Conservation (phyloP, 2,113 vertebrate species). For the Piliocolobus tephrosceles region DNA sequence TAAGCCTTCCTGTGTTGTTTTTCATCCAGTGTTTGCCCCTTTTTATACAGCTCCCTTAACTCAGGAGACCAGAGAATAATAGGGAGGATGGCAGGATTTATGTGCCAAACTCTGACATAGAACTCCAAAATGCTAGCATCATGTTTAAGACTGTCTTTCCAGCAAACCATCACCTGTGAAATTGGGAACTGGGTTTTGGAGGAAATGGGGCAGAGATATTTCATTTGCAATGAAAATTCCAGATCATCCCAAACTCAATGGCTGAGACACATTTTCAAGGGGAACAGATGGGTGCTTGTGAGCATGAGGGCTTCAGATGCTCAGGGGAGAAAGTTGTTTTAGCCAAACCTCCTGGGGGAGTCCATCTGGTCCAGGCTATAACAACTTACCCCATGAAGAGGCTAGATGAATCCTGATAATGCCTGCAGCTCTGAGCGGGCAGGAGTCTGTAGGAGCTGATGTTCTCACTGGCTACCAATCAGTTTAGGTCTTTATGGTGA, state of each 20-base stretch:
- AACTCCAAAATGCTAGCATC: neutral
- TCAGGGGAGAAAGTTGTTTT: neutral
- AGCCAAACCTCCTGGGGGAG: constrained; percentile 22
- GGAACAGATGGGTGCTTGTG: constrained; percentile 50
- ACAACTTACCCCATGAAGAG: constrained; percentile 13
- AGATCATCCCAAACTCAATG: constrained; percentile 26
- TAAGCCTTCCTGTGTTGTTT: neutral
- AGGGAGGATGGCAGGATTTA: neutral
- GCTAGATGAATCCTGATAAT: constrained; percentile 26
- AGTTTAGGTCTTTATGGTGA: neutral
- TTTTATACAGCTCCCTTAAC: neutral
- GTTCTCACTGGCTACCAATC: neutral
- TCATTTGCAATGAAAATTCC: constrained; percentile 59
- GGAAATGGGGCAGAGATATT: constrained; percentile 48
- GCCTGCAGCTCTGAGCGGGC: neutral
- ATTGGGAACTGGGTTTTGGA: constrained; percentile 8
- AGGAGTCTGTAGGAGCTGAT: neutral
- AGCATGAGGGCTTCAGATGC: neutral
- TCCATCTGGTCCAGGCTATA: constrained; percentile 38
- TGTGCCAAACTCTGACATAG: neutral
- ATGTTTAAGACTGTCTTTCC: neutral
- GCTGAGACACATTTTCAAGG: constrained; percentile 1
- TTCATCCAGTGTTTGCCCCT: neutral
- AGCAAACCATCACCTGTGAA: constrained; percentile 42
- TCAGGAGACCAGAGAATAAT: neutral